Evolutionary conservation across 2,797 vertebrate genomes (phyloP).

Genomic region (Tokudaia muenninki): DNA sequence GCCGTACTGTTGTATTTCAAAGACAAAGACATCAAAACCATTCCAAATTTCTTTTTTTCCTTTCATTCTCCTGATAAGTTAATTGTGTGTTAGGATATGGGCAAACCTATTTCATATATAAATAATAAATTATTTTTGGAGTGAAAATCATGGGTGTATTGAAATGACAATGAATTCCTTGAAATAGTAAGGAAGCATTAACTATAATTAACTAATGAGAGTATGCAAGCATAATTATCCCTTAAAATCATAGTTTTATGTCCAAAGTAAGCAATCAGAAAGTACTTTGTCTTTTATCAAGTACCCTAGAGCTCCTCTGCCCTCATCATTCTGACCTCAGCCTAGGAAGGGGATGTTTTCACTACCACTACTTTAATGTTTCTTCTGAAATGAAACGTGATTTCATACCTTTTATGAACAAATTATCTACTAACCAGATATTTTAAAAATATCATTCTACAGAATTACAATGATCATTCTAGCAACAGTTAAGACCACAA

Average conservation of each 20-base stretch:
- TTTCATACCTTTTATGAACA: neutral
- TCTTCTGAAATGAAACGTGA: constrained; percentile 30
- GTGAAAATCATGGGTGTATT: neutral
- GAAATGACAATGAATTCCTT: constrained; percentile 33
- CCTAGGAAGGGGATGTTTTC: neutral
- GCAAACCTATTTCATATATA: neutral
- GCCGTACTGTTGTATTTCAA: neutral
- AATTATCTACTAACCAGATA: neutral
- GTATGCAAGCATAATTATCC: neutral
- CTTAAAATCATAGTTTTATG: constrained; percentile 45
- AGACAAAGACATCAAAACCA: constrained; percentile 55
- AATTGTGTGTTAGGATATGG: neutral
- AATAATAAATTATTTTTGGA: constrained; percentile 33
- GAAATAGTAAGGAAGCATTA: constrained; percentile 46
- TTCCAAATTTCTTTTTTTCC: neutral
- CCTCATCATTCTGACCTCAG: neutral
- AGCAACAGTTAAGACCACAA: neutral
- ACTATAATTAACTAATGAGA: constrained; percentile 15
- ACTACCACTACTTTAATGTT: neutral
- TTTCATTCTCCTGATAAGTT: neutral
- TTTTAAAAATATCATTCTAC: constrained; percentile 46
- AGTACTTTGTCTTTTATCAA: neutral
- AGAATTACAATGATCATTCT: neutral
- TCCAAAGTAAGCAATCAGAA: neutral
- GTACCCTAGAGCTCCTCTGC: neutral